phyloP scores from a whole-genome alignment of 2,797 vertebrate species.

The Carapus acus region DNA sequence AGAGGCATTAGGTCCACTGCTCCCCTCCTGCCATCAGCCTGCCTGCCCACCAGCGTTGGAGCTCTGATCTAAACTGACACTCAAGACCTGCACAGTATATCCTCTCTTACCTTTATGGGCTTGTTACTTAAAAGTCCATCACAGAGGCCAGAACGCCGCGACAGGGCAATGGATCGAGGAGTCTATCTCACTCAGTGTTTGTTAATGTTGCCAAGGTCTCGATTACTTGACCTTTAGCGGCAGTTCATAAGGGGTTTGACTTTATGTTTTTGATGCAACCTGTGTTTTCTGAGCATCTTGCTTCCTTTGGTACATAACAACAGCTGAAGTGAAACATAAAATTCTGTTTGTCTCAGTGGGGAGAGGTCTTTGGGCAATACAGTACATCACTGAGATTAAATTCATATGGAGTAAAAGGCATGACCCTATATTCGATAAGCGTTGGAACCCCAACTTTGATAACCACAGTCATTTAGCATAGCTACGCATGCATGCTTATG shows the following conservation, averaged over 20 bases:
- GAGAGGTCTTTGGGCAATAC: too few relatives aligned
- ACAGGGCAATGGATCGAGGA: slow-evolving; percentile 35
- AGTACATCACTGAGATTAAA: slow-evolving; percentile 1
- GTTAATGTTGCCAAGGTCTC: slow-evolving; percentile 6
- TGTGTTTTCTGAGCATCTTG: too few relatives aligned
- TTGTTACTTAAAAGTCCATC: slow-evolving; percentile 21
- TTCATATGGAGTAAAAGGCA: neutral
- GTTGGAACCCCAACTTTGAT: neutral
- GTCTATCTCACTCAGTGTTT: slow-evolving; percentile 22
- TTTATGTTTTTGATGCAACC: neutral
- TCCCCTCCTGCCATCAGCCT: slow-evolving; percentile 51
- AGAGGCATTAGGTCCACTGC: slow-evolving; percentile 39
- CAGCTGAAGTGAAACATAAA: too few relatives aligned
- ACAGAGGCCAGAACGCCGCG: slow-evolving; percentile 4
- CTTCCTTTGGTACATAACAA: too few relatives aligned
- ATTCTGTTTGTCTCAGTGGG: too few relatives aligned
- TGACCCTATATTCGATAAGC: neutral
- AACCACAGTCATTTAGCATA: neutral
- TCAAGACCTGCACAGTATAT: slow-evolving; percentile 25
- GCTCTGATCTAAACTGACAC: slow-evolving; percentile 55
- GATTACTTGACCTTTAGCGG: neutral
- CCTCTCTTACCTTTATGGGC: slow-evolving; percentile 26
- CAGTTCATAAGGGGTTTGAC: slow-evolving; percentile 7
- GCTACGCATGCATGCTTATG: slow-evolving; percentile 11
- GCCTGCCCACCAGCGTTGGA: slow-evolving; percentile 26